A percentile compares a stretch with the other conserved stretches of the same genome.
Conservation (phyloP, 2,113 vertebrate genomes). For the Pampusana beccarii region DNA sequence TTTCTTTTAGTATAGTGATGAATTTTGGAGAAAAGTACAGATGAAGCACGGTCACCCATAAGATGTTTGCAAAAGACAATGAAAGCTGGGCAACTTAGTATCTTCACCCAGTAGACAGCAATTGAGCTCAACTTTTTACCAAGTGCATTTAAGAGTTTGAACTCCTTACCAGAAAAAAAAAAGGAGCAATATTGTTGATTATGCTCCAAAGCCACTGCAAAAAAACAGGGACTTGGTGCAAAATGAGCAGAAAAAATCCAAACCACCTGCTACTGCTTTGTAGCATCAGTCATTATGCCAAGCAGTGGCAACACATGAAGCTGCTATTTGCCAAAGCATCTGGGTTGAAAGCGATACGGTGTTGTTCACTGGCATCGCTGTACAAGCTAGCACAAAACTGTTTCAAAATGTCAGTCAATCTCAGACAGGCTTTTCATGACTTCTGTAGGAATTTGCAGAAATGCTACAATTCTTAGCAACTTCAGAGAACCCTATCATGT, state of each 20-base stretch:
- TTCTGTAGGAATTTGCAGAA: neutral
- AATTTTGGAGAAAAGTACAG: neutral
- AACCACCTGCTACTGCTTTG: slow-evolving; percentile 47
- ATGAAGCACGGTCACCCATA: neutral
- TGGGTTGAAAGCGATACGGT: slow-evolving; percentile 16
- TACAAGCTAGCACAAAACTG: neutral
- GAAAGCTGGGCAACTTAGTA: neutral
- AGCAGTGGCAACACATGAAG: slow-evolving; percentile 27
- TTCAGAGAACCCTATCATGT: neutral
- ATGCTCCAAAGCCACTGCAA: neutral
- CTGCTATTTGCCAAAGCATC: slow-evolving; percentile 53
- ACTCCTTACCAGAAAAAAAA: neutral
- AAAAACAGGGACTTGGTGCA: neutral
- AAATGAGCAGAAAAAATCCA: neutral
- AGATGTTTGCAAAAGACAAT: neutral
- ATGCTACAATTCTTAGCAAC: neutral
- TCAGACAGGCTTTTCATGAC: neutral
- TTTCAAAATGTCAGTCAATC: neutral
- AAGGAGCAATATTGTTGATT: neutral
- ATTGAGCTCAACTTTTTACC: neutral
- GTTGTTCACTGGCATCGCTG: neutral
- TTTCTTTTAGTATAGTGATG: neutral
- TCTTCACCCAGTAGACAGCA: neutral
- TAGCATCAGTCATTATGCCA: slow-evolving; percentile 29
- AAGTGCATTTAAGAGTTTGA: neutral